Base-by-base conservation (phyloP, 2,797 vertebrate genomes). In the Falco berigora region DNA sequence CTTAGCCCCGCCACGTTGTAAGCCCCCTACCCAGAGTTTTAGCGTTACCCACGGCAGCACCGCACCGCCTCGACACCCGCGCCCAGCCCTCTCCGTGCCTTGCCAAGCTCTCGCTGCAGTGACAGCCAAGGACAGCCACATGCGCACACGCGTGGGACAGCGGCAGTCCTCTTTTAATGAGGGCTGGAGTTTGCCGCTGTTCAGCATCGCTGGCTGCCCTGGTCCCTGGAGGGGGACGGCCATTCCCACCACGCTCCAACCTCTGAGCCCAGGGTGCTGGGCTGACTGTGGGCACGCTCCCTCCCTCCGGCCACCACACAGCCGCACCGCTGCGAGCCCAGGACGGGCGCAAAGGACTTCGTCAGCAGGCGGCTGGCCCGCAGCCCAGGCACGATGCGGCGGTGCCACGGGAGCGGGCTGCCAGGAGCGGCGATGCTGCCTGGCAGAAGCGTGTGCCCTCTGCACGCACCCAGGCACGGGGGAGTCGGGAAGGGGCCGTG, bases 141-240 rank as follows among this genome's bases (percentile, higher is more conserved):
- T 0, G 0, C 1, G 10, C 0, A 30, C 28, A 40, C 0, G 0
- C 1, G 9, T 1, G 5, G 68, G 68, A 40, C 1, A 15, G 20
- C 7, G 10, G 36, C 36, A 93, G 0, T 3, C 3, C 19, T 58
- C 64, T 77, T 64, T 15, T 30, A 21, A 34, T 75, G 44, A 23
- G 44, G 63, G 63, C 30, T 56, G 78, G 30, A 91, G 59, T 89
- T 73, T 40, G 73, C 72, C 0, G 3, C 69, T 0, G 0, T n/a
- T 71, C 66, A 59, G 34, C 67, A 47, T 61, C 3, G 0, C 55
- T 36, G 46, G 10, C 63, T 64, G 76, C 44, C 56, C 82, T 63
- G n/a, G 49, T 78, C 66, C 80, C 47, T 42, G 55, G 12, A 27
- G 32, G 9, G 22, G 32, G 18, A 24, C 8, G 2, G 46, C 40